Conservation (phyloP, 2,797 vertebrate species). For the Pseudocheirus occidentalis region DNA sequence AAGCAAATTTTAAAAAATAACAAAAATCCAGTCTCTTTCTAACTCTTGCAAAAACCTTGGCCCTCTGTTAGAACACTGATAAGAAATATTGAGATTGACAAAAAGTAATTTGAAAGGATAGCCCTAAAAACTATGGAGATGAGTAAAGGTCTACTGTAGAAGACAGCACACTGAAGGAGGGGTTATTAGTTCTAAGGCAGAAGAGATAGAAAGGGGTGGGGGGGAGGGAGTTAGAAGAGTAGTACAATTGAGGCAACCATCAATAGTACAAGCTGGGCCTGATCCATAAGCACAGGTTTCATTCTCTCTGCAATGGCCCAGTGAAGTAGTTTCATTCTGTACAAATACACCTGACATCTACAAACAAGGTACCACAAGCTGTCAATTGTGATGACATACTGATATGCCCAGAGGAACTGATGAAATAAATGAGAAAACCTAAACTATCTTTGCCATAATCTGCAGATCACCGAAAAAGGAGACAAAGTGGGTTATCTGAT, state of each 20-base stretch:
- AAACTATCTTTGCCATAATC: neutral
- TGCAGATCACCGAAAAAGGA: neutral
- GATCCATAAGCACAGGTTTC: neutral
- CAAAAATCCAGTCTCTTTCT: no score
- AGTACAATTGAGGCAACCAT: neutral
- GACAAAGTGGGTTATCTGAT: neutral
- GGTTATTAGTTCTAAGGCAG: neutral
- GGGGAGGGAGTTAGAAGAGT: neutral
- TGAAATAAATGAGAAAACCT: neutral
- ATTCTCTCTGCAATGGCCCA: neutral
- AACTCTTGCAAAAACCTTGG: no score
- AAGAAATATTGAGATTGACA: no score
- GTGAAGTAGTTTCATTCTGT: neutral
- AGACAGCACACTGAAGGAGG: neutral
- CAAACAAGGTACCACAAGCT: neutral
- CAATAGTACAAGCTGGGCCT: neutral
- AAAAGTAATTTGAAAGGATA: neutral
- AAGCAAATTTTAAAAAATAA: no score
- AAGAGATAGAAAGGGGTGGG: neutral
- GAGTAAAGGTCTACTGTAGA: neutral
- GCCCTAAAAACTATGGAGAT: neutral
- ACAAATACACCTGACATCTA: neutral
- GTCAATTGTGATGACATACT: neutral
- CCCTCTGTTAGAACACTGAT: no score
- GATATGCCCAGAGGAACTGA: neutral